A percentile compares a stretch with the other conserved stretches of the same genome.
Evolutionary conservation across 2,888 invertebrate species (phyloP).

Genomic region (Melieria picta): DNA sequence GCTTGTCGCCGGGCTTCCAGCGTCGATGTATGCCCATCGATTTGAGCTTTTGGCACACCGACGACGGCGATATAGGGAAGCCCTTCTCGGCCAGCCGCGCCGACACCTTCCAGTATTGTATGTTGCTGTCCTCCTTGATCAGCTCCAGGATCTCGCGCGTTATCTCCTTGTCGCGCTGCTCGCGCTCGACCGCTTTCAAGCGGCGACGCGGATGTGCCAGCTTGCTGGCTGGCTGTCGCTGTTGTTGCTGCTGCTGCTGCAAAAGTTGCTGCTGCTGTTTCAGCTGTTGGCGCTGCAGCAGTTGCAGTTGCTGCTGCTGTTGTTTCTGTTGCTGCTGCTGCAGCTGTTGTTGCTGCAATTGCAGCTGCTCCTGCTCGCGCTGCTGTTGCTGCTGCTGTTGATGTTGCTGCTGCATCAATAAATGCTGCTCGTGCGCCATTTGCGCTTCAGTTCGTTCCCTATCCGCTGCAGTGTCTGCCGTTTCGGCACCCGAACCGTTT

Average conservation of each 20-base stretch:
- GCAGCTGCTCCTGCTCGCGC: constrained; percentile 40
- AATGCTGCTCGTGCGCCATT: constrained; percentile 41
- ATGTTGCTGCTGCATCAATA: constrained; percentile 44
- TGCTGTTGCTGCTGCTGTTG: constrained; percentile 45
- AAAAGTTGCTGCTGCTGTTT: constrained; percentile 45
- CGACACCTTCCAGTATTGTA: constrained; percentile 65
- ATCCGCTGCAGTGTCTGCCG: not conserved
- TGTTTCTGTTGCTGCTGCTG: constrained; percentile 44
- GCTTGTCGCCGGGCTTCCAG: constrained; percentile 65
- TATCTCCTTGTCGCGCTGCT: constrained; percentile 61
- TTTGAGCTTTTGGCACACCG: constrained; percentile 64
- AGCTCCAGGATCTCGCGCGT: constrained; percentile 64
- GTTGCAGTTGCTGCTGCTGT: constrained; percentile 45
- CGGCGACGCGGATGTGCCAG: constrained; percentile 55
- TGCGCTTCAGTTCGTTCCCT: constrained; percentile 35
- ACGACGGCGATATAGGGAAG: constrained; percentile 63
- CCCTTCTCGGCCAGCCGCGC: constrained; percentile 64
- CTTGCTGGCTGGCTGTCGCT: constrained; percentile 33
- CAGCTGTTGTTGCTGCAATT: constrained; percentile 44
- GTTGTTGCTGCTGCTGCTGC: constrained; percentile 37
- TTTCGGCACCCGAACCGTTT: constrained; percentile 17
- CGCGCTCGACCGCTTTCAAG: constrained; percentile 62
- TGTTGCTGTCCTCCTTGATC: constrained; percentile 64
- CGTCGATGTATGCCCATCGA: constrained; percentile 65
- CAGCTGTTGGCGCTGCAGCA: constrained; percentile 44